These are phyloP conservation scores for Pseudopipra pipra DNA, from an alignment of 2,113 vertebrate genomes.

Conservation along the genomic window DNA sequence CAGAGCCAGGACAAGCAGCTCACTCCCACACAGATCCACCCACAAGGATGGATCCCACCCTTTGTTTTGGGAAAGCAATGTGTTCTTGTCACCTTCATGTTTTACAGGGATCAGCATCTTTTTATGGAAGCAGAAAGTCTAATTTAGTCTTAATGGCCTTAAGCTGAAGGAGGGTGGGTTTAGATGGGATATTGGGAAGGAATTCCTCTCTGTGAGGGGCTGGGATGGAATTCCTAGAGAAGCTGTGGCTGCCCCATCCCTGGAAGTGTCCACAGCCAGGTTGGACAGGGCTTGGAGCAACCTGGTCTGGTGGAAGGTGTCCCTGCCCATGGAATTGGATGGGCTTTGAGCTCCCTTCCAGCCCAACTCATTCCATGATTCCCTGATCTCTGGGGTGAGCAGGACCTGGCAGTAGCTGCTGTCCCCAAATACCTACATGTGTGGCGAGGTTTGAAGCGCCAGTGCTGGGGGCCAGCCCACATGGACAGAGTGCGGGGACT, in stretches of 20 bases:
- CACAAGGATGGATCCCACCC: neutral
- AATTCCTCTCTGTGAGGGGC: neutral
- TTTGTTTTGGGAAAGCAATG: accelerated
- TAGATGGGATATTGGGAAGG: neutral
- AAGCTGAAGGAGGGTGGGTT: neutral
- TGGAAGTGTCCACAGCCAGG: neutral
- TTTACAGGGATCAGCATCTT: neutral
- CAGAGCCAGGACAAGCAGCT: neutral
- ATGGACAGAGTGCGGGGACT: slow-evolving; percentile 90
- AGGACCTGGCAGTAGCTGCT: neutral
- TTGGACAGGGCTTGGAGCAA: neutral
- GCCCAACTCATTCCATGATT: neutral
- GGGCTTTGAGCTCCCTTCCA: neutral
- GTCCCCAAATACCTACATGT: slow-evolving; percentile 74
- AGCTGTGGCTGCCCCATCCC: neutral
- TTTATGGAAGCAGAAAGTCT: neutral
- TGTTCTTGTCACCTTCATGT: neutral
- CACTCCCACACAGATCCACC: neutral
- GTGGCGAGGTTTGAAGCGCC: slow-evolving; percentile 88
- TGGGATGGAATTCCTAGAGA: neutral
- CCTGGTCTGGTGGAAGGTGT: neutral
- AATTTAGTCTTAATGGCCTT: neutral
- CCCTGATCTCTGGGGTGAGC: neutral
- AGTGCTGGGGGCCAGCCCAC: slow-evolving; percentile 95
- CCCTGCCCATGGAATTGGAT: neutral